Evolutionary conservation across 2,888 invertebrate genomes (phyloP), one percentile per base, ranked within the genome.

Genomic region (Pristionchus entomophagus): DNA sequence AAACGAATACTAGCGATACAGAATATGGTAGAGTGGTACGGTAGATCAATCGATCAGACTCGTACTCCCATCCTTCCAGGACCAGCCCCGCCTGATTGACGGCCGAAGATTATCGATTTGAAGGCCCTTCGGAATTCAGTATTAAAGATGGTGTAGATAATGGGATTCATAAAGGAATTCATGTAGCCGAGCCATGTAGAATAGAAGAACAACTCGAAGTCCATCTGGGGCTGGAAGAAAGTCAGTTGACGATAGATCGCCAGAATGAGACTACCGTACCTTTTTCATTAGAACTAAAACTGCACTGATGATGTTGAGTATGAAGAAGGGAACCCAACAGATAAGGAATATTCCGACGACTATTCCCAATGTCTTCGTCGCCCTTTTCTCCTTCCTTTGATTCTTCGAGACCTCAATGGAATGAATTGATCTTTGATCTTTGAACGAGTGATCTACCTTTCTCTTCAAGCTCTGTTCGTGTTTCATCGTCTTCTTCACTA

Each of bases 271-370:
- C 56, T 14, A 93, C n/a, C 89, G 87, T 10, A 88, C 88, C 26
- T 88, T 87, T 14, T 91, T 85, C 53, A 94, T 89, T 94, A 97
- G 97, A 92, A 96, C 96, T 95, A 98, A 98, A 94, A 99, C 96
- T 17, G 98, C 99, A 94, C 97, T 98, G 95, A 98, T 96, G 90
- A 98, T 97, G 94, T 97, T 98, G 95, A 98, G 97, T 2, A 97
- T 97, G 95, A 99, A 99, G 95, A 99, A 99, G 56, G 99, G 99
- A 88, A 97, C 96, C 99, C 99, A 99, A 95, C 99, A 99, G 93
- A 98, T 96, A 65, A 99, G 96, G 94, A 99, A 99, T 3, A 98
- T 97, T 92, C 97, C 99, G 94, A 99, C 95, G 90, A 99, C 99
- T 94, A 99, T 98, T 86, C 98, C 99, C 90, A 99, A 95, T 14